These are phyloP conservation scores for Siphlonurus alternatus DNA, from an alignment of 2,888 invertebrate species.

Conservation along the genomic window DNA sequence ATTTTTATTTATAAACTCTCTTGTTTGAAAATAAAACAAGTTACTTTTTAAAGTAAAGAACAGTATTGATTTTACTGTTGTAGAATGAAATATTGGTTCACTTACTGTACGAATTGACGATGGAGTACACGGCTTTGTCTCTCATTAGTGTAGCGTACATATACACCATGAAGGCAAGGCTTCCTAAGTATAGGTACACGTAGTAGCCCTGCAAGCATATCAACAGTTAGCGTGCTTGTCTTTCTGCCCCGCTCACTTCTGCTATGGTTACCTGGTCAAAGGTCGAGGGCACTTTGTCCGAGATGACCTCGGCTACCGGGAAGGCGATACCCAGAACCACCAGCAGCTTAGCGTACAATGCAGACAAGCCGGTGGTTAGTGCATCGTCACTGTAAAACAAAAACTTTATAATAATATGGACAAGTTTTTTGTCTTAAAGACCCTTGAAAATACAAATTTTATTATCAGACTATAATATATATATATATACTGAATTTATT, in stretches of 20 bases:
- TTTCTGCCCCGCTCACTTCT: too few relatives aligned
- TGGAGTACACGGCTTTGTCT: constrained; percentile 42
- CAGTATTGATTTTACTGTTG: too few relatives aligned
- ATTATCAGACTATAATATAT: neutral
- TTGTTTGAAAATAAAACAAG: too few relatives aligned
- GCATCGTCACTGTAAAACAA: constrained; percentile 40
- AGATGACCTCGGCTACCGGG: constrained; percentile 73
- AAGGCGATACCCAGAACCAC: constrained; percentile 72
- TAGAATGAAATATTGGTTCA: constrained; percentile 9
- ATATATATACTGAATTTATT: neutral
- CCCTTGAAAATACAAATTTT: constrained; percentile 10
- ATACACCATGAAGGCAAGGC: constrained; percentile 57
- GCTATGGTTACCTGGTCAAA: constrained; percentile 65
- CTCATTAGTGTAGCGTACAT: constrained; percentile 49
- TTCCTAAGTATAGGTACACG: constrained; percentile 59
- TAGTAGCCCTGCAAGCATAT: constrained; percentile 52
- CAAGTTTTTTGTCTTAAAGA: constrained; percentile 3
- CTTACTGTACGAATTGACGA: constrained; percentile 35
- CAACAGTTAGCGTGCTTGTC: too few relatives aligned
- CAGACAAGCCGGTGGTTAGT: constrained; percentile 54
- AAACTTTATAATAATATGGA: constrained; percentile 7
- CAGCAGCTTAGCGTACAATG: constrained; percentile 68
- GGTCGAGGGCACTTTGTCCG: constrained; percentile 51
- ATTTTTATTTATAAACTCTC: too few relatives aligned
- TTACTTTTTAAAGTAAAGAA: too few relatives aligned